These are phyloP conservation scores for Pammene fasciana DNA, from an alignment of 2,888 invertebrate genomes.

Conservation along the genomic window DNA sequence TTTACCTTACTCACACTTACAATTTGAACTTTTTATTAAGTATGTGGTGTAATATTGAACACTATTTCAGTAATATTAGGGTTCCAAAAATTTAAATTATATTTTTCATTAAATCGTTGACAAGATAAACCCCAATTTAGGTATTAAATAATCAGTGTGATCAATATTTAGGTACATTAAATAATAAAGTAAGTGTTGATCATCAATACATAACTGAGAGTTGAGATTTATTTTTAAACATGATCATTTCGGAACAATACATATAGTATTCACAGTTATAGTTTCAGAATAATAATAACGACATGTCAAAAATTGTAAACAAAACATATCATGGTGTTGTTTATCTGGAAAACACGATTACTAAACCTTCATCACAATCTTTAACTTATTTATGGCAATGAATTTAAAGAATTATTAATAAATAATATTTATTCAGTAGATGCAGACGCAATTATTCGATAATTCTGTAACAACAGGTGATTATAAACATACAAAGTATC, in stretches of 20 bases:
- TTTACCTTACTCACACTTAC: no score
- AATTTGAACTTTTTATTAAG: no score
- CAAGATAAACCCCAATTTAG: no score
- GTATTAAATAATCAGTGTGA: no score
- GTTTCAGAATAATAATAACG: not conserved
- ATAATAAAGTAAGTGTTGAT: not conserved
- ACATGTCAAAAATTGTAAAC: no score
- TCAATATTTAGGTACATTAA: no score
- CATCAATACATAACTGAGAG: not conserved
- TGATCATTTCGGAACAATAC: no score
- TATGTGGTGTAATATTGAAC: not conserved
- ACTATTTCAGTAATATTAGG: not conserved
- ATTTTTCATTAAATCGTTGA: not conserved
- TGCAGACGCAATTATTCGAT: not conserved
- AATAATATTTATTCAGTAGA: not conserved
- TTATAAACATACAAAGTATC: slow-evolving; percentile 20
- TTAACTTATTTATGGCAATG: not conserved
- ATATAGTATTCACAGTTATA: not conserved
- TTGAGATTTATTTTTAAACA: not conserved
- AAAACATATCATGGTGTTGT: no score
- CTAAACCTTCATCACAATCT: not conserved
- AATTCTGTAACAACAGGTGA: slow-evolving; percentile 44
- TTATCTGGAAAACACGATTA: not conserved
- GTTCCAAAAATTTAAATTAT: not conserved
- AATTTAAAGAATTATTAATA: not conserved